Percentiles rank a stretch among this genome's conserved stretches.
phyloP scores from a whole-genome alignment of 2,113 vertebrate species.

The Rhinoptilus africanus region DNA sequence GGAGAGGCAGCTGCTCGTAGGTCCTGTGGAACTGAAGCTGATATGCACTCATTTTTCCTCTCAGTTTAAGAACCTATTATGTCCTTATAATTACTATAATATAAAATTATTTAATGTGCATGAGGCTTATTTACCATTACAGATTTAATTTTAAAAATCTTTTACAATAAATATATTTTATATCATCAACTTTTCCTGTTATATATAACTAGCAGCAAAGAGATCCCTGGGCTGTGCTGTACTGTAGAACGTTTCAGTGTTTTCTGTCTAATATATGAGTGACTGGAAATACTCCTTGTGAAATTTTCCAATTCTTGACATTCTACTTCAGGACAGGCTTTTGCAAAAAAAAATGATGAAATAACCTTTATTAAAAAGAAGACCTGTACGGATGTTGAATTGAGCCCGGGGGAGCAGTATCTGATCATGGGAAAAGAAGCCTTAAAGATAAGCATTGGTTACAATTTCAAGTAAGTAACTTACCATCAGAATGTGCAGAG shows the following conservation, averaged over 20 bases:
- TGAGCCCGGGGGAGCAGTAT: conserved; percentile 79
- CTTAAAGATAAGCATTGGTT: conserved; percentile 67
- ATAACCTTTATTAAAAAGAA: conserved; percentile 85
- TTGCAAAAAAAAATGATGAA: conserved; percentile 64
- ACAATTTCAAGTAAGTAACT: conserved; percentile 70
- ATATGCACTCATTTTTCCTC: neutral
- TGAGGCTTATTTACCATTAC: neutral
- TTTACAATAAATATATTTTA: neutral
- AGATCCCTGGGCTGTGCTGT: neutral
- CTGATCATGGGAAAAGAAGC: conserved; percentile 87
- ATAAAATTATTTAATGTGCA: neutral
- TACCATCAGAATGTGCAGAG: neutral
- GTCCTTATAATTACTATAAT: neutral
- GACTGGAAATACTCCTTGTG: neutral
- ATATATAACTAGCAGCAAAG: fast-evolving
- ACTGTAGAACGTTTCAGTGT: neutral
- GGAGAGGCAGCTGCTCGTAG: neutral
- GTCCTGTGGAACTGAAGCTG: neutral
- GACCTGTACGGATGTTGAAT: conserved; percentile 72
- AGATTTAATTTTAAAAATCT: neutral
- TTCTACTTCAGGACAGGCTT: conserved; percentile 66
- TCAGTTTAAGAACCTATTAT: neutral
- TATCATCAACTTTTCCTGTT: neutral
- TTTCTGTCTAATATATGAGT: neutral
- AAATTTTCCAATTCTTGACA: neutral